Conservation (phyloP, 2,888 invertebrate genomes). For the Polydesmus complanatus region DNA sequence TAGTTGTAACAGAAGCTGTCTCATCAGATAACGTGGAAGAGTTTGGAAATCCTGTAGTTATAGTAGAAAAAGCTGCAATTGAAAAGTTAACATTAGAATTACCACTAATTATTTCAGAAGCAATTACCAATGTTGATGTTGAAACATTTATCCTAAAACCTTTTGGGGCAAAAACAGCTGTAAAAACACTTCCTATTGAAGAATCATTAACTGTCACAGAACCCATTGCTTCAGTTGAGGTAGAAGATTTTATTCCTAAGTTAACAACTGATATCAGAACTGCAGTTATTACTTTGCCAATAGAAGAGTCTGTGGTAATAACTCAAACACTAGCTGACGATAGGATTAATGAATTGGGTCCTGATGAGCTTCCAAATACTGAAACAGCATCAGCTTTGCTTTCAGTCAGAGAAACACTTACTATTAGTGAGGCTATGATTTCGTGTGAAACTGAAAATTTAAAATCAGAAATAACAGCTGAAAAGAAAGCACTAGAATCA, state of each 20-base stretch:
- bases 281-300: background rate
- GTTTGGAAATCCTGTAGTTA: no score
- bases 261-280: background rate
- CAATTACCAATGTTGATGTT: conserved; percentile 10
- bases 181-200: background rate
- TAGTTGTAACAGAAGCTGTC: no score
- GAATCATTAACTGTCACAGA: background rate
- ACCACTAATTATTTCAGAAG: conserved; percentile 19
- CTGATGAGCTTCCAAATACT: no score
- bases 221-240: background rate
- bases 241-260: background rate
- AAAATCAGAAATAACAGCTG: background rate
- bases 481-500: background rate
- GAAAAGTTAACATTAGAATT: conserved; percentile 18
- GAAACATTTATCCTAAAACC: background rate
- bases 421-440: background rate
- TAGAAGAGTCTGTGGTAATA: conserved; percentile 1
- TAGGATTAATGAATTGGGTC: no score
- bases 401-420: no score
- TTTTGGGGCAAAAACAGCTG: background rate
- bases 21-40: no score
- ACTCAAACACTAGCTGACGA: no score
- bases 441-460: background rate
- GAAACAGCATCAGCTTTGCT: no score
- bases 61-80: conserved; percentile 5